These are phyloP conservation scores for Elephantulus edwardii DNA, from an alignment of 2,113 vertebrate species.

Conservation along the genomic window DNA sequence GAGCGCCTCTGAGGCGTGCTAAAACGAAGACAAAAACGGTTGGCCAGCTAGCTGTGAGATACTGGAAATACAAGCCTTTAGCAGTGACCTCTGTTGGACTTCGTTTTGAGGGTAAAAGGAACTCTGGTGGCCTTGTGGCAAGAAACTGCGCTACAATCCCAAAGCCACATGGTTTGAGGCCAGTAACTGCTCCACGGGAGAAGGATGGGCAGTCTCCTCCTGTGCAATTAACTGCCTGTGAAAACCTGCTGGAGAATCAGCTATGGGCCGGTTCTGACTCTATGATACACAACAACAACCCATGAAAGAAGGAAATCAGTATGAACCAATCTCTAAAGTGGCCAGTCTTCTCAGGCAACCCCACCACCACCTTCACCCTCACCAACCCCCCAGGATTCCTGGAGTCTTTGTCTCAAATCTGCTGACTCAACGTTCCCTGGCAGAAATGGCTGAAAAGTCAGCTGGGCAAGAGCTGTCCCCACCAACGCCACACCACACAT, in stretches of 20 bases:
- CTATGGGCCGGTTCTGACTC: no score
- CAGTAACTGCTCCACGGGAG: no score
- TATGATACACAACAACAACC: no score
- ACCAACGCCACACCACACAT: fast-evolving
- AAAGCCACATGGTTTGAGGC: no score
- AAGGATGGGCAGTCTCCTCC: no score
- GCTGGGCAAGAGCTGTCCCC: not conserved
- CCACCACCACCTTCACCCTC: not conserved
- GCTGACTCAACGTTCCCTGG: not conserved
- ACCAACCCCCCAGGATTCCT: not conserved
- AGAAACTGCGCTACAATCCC: no score
- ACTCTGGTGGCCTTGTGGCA: no score
- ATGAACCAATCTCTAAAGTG: not conserved
- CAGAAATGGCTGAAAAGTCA: not conserved
- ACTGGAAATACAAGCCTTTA: not conserved
- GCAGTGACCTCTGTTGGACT: not conserved
- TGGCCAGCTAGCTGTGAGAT: not conserved
- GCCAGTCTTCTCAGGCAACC: not conserved
- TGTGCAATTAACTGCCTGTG: no score
- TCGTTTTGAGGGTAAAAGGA: no score
- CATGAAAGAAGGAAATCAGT: not conserved
- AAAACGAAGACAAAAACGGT: not conserved
- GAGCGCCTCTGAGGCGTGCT: no score
- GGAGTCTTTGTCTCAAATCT: not conserved
- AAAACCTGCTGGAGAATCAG: no score